A percentile compares a stretch with the other conserved stretches of the same genome.
Conservation (phyloP, 2,888 invertebrate genomes). For the Drosophila meridionalis region DNA sequence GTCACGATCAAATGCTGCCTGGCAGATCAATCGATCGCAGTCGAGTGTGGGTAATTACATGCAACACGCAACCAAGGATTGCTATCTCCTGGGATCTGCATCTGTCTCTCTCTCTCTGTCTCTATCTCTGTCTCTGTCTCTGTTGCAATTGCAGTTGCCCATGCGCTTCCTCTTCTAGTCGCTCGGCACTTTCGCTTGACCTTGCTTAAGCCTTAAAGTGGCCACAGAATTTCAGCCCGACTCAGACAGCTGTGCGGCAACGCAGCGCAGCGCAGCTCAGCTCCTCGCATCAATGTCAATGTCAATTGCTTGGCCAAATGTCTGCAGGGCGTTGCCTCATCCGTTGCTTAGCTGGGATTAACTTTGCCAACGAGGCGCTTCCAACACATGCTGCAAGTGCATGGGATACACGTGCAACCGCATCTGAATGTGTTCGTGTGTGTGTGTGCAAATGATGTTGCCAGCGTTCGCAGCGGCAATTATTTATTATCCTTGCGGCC, state of each 20-base stretch:
- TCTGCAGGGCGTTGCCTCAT: conserved; percentile 69
- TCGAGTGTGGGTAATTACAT: conserved; percentile 65
- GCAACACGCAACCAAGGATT: conserved; percentile 62
- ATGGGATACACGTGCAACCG: conserved; percentile 46
- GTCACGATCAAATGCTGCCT: conserved; percentile 77
- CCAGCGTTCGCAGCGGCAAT: conserved; percentile 64
- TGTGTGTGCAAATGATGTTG: conserved; percentile 61
- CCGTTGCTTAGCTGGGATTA: conserved; percentile 73
- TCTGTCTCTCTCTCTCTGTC: background rate
- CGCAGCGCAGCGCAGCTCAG: conserved; percentile 16
- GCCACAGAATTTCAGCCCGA: conserved; percentile 37
- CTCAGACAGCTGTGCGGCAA: conserved; percentile 29
- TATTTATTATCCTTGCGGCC: conserved; percentile 75
- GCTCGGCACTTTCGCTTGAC: conserved; percentile 62
- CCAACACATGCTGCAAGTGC: conserved; percentile 71
- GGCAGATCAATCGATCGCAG: conserved; percentile 75
- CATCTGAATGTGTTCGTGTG: background rate
- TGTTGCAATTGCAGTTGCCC: conserved; percentile 10
- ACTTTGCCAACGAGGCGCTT: conserved; percentile 48
- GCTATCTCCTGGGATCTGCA: conserved; percentile 2
- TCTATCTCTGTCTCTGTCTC: background rate
- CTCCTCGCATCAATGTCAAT: conserved; percentile 63
- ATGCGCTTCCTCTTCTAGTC: background rate
- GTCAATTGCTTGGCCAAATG: conserved; percentile 55
- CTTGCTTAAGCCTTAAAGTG: conserved; percentile 63